phyloP scores from a whole-genome alignment of 2,797 vertebrate genomes.

The Onychomys leucogaster region DNA sequence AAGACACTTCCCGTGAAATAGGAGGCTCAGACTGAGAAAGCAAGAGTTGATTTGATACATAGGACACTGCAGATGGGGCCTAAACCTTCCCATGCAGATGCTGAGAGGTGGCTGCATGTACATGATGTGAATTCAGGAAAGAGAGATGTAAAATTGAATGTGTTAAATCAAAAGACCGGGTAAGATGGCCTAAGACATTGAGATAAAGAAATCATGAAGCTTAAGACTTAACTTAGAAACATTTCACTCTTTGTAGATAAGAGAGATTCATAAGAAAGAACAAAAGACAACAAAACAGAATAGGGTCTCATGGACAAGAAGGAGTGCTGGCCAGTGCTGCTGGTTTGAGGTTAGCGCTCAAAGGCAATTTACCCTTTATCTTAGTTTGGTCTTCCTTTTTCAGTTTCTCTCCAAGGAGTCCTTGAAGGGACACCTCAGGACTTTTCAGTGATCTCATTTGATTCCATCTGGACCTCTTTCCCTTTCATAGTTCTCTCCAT shows the following conservation, averaged over 20 bases:
- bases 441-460: constrained; percentile 66
- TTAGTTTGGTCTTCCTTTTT: constrained; percentile 17
- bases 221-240: not conserved
- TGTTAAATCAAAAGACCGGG: not conserved
- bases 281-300: not conserved
- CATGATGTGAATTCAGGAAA: not conserved
- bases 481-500: not conserved
- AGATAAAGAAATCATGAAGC: not conserved
- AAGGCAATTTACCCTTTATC: not conserved
- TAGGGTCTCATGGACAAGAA: not conserved
- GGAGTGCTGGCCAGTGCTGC: not conserved
- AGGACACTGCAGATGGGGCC: not conserved
- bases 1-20: not conserved
- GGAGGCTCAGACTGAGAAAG: not conserved
- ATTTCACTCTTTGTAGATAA: not conserved
- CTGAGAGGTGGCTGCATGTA: not conserved
- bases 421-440: constrained; percentile 9
- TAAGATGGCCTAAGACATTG: not conserved
- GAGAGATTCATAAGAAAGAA: not conserved
- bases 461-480: not conserved
- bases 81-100: not conserved
- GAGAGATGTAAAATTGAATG: not conserved
- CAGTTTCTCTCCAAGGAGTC: not conserved
- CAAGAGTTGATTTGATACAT: not conserved
- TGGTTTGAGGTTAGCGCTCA: not conserved